Percentiles rank a stretch among this genome's conserved stretches.
These are phyloP conservation scores for Portunus trituberculatus DNA, from an alignment of 1,140 invertebrate genomes.

Conservation along the genomic window DNA sequence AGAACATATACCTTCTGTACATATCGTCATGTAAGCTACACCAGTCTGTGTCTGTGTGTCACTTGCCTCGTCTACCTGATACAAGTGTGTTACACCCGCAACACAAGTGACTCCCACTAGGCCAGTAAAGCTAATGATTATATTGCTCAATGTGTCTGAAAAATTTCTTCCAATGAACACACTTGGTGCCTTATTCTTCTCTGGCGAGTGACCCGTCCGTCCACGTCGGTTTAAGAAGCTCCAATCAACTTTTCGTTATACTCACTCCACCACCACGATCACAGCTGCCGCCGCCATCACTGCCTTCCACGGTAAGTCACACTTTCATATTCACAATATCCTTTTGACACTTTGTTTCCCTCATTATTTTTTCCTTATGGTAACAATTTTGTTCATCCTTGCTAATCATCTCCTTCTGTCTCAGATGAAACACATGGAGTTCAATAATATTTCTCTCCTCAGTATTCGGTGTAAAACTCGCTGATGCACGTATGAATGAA, in stretches of 20 bases:
- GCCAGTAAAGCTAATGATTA: neutral
- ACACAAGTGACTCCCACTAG: neutral
- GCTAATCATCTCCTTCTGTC: no score
- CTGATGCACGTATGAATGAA: slow-evolving; percentile 26
- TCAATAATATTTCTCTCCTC: no score
- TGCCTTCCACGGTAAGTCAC: neutral
- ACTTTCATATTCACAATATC: neutral
- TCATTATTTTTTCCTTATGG: neutral
- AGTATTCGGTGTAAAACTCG: no score
- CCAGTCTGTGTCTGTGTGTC: slow-evolving; percentile 57
- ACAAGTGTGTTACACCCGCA: neutral
- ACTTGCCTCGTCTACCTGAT: neutral
- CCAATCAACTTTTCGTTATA: neutral
- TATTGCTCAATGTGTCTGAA: neutral
- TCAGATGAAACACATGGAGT: no score
- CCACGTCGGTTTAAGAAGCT: neutral
- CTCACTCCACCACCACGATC: neutral
- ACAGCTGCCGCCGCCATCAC: neutral
- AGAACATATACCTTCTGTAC: slow-evolving; percentile 54
- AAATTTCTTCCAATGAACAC: neutral
- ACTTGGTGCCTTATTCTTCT: neutral
- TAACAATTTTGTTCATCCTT: neutral
- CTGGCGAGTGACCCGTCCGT: neutral
- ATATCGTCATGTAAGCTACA: slow-evolving; percentile 73
- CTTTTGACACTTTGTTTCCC: neutral